Base-by-base conservation (phyloP, 1,140 invertebrate species). In the Lucilia cuprina region DNA sequence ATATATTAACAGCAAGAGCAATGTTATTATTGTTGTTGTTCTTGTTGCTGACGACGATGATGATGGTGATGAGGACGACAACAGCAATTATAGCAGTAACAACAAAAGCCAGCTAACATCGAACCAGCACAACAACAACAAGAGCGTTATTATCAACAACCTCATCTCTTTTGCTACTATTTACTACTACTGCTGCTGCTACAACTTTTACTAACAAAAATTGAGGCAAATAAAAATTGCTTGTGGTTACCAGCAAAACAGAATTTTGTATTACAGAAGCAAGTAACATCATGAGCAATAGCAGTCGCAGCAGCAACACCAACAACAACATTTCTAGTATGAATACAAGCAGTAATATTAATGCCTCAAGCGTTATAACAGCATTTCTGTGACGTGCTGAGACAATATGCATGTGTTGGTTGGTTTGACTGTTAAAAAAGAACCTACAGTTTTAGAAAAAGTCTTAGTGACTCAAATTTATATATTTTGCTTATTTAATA, bases 341-440 rank as follows among this genome's bases (percentile, higher is more conserved):
- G 34, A 47, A 19, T 19, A 75, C 10, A 30, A 75, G 30, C 34
- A 78, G 25, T 41, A 78, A 78, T 47, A 49, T 21, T 34, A 80
- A 49, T 49, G 77, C 77, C 47, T 19, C 41, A 25, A 13, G 77
- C n/a, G 17, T 49, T 80, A 80, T 80, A 47, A 21, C 77, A 49
- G 77, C 77, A 80, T 70, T 70, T 21, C 65, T 41, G 70, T 74
- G 21, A 74, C n/a, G 34, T 80, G 77, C 77, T 70, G 65, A 41
- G 41, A 41, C 41, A 41, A 7, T 70, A 19, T 70, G 60, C 60
- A 49, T 80, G 41, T 49, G 9, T 19, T 80, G 35, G 17, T 21
- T 80, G 25, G 35, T 70, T 17, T 70, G 17, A 9, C 41, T 49
- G 77, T 49, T 8, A 0, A n/a, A 14, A 4, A 47, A 17, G n/a